Evolutionary conservation across 2,797 vertebrate genomes (phyloP).

Genomic region (Anas georgica): DNA sequence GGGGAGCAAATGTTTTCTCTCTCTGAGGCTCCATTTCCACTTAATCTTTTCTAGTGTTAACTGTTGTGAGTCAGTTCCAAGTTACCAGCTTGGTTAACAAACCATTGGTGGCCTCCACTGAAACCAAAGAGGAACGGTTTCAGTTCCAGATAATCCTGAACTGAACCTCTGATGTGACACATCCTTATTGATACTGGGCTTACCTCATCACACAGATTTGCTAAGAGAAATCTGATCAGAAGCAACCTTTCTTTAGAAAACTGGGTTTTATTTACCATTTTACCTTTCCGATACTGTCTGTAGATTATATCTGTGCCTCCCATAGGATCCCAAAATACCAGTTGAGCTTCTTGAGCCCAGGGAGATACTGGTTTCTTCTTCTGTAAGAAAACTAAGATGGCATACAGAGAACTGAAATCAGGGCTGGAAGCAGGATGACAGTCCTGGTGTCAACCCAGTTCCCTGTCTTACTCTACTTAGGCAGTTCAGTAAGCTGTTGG

Average conservation of each 20-base stretch:
- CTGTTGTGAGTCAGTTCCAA: background rate
- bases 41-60: background rate
- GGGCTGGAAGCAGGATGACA: background rate
- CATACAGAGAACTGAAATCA: background rate
- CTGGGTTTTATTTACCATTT: background rate
- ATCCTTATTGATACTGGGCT: background rate
- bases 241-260: background rate
- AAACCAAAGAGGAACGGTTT: conserved; percentile 8
- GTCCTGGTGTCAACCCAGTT: background rate
- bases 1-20: background rate
- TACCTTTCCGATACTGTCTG: background rate
- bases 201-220: background rate
- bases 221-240: background rate
- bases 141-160: background rate
- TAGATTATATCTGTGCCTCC: background rate
- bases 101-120: background rate
- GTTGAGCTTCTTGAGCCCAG: background rate
- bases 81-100: background rate
- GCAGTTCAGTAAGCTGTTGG: background rate
- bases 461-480: background rate
- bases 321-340: background rate
- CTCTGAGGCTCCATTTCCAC: background rate
- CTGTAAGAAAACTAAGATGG: background rate
- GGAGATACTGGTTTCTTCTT: background rate
- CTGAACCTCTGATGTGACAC: background rate